Percentiles rank a stretch among this genome's conserved stretches.
phyloP scores from a whole-genome alignment of 2,888 invertebrate species.

The Ophion costatus region DNA sequence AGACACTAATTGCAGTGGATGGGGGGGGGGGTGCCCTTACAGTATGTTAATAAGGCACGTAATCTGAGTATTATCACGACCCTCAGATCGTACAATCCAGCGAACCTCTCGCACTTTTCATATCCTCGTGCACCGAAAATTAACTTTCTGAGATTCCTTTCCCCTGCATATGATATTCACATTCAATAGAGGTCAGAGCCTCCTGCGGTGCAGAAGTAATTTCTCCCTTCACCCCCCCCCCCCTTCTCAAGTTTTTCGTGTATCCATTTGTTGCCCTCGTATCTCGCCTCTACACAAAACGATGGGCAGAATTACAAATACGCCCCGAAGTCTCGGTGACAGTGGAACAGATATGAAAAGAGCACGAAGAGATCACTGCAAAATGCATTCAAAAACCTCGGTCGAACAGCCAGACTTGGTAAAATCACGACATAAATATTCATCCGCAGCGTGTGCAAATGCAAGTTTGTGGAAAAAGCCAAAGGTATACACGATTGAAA shows the following conservation, averaged over 20 bases:
- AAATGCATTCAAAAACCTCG: slow-evolving; percentile 22
- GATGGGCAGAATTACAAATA: slow-evolving; percentile 70
- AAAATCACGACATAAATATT: slow-evolving; percentile 73
- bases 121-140: background rate
- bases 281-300: slow-evolving; percentile 55
- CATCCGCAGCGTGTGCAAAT: slow-evolving; percentile 69
- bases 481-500: background rate
- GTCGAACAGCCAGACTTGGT: slow-evolving; percentile 11
- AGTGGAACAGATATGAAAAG: slow-evolving; percentile 20
- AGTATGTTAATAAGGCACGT: background rate
- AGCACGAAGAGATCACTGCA: slow-evolving; percentile 6
- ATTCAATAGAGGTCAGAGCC: background rate
- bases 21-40: background rate
- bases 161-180: too few species aligned
- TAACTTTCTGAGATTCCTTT: background rate
- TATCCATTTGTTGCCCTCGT: background rate
- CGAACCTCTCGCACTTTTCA: background rate
- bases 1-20: background rate
- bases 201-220: background rate
- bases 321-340: slow-evolving; percentile 37
- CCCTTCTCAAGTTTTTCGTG: background rate
- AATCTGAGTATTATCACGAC: background rate
- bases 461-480: slow-evolving; percentile 68
- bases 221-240: too few species aligned
- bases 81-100: background rate